These are phyloP conservation scores for Clupea harengus DNA, from an alignment of 2,113 vertebrate genomes.

Conservation along the genomic window DNA sequence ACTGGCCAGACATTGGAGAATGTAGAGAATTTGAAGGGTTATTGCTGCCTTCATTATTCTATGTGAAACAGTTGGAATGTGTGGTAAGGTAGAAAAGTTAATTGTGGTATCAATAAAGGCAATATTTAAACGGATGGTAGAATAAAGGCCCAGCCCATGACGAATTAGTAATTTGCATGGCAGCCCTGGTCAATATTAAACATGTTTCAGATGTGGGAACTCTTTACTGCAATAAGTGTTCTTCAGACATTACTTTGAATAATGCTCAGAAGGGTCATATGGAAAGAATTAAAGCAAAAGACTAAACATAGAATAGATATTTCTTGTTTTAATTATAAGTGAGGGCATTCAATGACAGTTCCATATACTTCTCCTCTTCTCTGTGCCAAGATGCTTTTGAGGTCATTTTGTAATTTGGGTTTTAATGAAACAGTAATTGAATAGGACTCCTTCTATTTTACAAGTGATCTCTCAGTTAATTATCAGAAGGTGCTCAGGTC, in stretches of 20 bases:
- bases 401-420: slow-evolving; percentile 16
- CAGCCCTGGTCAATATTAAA: neutral
- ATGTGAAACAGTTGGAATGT: neutral
- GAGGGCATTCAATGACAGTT: neutral
- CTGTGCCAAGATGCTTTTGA: slow-evolving; percentile 4
- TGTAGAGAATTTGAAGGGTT: neutral
- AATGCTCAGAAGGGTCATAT: neutral
- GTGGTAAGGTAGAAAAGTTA: neutral
- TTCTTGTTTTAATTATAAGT: slow-evolving; percentile 8
- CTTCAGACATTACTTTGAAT: neutral
- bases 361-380: neutral
- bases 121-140: neutral
- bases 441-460: slow-evolving; percentile 19
- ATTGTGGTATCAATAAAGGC: neutral
- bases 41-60: neutral
- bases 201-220: neutral
- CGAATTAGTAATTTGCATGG: neutral
- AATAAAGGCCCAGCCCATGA: neutral
- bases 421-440: slow-evolving; percentile 18
- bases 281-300: neutral
- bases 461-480: slow-evolving; percentile 19
- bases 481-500: slow-evolving; percentile 6
- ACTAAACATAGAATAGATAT: neutral
- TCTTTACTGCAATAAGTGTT: neutral
- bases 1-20: neutral